These are phyloP conservation scores for Muntiacus reevesi DNA, from an alignment of 2,113 vertebrate genomes.

Conservation along the genomic window DNA sequence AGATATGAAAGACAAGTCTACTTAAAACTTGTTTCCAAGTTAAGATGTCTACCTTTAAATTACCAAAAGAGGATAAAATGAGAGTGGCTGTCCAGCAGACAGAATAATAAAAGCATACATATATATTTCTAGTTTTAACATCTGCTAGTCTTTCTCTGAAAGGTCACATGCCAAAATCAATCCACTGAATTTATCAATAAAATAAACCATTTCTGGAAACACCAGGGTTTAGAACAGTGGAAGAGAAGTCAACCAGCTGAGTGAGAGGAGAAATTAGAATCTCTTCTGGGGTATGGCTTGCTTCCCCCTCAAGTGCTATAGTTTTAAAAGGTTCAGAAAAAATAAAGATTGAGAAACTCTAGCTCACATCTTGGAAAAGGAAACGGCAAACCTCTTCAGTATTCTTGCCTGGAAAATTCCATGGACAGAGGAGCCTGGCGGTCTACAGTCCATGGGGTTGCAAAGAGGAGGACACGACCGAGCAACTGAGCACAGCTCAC, in stretches of 20 bases:
- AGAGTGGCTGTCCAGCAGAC: background rate
- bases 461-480: background rate
- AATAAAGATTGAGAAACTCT: background rate
- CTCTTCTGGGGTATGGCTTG: background rate
- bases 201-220: slow-evolving; percentile 23
- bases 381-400: background rate
- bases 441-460: background rate
- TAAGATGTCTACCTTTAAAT: background rate
- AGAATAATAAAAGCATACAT: background rate
- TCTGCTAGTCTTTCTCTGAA: background rate
- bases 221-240: background rate
- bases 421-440: background rate
- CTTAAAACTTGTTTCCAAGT: slow-evolving; percentile 14
- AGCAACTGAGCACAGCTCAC: background rate
- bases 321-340: slow-evolving; percentile 24
- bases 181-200: background rate
- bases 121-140: background rate
- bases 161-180: background rate
- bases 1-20: slow-evolving; percentile 10
- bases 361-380: background rate
- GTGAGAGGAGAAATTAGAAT: background rate
- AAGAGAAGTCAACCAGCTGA: background rate
- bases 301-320: background rate
- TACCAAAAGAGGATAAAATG: slow-evolving; percentile 13
- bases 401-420: background rate